Percentiles rank a stretch among this genome's conserved stretches.
These are phyloP conservation scores for Hemaris fuciformis DNA, from an alignment of 2,888 invertebrate genomes.

Conservation along the genomic window DNA sequence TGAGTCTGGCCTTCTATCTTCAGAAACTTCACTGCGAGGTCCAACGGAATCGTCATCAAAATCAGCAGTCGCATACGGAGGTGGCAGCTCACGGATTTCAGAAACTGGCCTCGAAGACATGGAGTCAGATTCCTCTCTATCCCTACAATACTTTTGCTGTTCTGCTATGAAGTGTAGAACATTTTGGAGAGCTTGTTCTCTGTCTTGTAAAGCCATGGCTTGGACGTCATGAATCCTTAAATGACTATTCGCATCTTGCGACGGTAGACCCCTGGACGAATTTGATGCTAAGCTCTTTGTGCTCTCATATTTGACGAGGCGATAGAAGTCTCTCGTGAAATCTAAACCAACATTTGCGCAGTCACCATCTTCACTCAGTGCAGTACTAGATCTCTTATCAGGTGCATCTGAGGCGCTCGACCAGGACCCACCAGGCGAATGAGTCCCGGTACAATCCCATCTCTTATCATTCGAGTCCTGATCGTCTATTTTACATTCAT, in stretches of 20 bases:
- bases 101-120: slow-evolving; percentile 78
- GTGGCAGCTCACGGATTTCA: slow-evolving; percentile 81
- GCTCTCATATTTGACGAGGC: slow-evolving; percentile 90
- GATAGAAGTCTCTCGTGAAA: slow-evolving; percentile 90
- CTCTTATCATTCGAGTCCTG: slow-evolving; percentile 78
- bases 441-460: slow-evolving; percentile 83
- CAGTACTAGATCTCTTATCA: slow-evolving; percentile 86
- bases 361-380: slow-evolving; percentile 86
- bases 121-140: slow-evolving; percentile 82
- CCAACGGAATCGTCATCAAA: slow-evolving; percentile 75
- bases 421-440: slow-evolving; percentile 84
- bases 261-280: slow-evolving; percentile 85
- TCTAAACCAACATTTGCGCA: slow-evolving; percentile 86
- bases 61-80: slow-evolving; percentile 74
- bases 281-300: slow-evolving; percentile 89
- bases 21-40: slow-evolving; percentile 73
- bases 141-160: slow-evolving; percentile 86
- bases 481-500: slow-evolving; percentile 82
- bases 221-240: slow-evolving; percentile 72
- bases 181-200: slow-evolving; percentile 86
- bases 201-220: slow-evolving; percentile 79
- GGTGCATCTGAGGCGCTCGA: slow-evolving; percentile 81
- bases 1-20: slow-evolving; percentile 73
- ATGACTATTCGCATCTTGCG: slow-evolving; percentile 72
- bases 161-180: slow-evolving; percentile 89